phyloP scores from a whole-genome alignment of 2,797 vertebrate species.

The Gouania willdenowi region DNA sequence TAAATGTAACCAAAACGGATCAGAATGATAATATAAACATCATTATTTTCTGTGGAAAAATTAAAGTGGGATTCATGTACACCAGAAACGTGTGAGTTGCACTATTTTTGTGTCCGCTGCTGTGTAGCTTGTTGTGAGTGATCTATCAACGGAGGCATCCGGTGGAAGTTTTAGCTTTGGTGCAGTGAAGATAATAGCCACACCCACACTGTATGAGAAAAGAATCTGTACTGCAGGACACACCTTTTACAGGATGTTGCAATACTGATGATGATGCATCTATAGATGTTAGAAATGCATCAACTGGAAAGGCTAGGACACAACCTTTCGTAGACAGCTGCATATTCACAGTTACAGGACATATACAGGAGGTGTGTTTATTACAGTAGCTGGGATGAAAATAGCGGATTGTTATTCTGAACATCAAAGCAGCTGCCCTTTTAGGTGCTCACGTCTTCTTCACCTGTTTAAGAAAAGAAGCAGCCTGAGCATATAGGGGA shows the following conservation, averaged over 20 bases:
- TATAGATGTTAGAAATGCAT: conserved; percentile 18
- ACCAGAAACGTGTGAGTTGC: conserved; percentile 67
- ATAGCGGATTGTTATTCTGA: conserved; percentile 33
- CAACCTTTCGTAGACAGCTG: neutral
- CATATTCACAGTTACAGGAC: conserved; percentile 1
- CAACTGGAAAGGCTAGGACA: conserved; percentile 6
- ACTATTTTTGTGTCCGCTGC: conserved; percentile 61
- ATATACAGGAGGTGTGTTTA: conserved; percentile 18
- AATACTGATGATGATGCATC: conserved; percentile 29
- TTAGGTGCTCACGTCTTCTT: conserved; percentile 26
- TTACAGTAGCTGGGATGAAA: conserved; percentile 15
- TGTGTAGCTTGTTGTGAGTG: conserved; percentile 25
- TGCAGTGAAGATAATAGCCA: conserved; percentile 69
- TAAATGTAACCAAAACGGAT: conserved; percentile 69
- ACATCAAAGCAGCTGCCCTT: conserved; percentile 41
- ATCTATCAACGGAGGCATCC: conserved; percentile 30
- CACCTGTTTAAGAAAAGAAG: conserved; percentile 35
- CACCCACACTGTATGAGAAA: conserved; percentile 48
- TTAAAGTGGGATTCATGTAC: conserved; percentile 75
- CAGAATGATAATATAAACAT: conserved; percentile 34
- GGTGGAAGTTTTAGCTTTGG: conserved; percentile 55
- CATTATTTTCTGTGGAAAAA: conserved; percentile 65
- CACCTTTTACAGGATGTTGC: conserved; percentile 56
- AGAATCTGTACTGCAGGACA: conserved; percentile 47
- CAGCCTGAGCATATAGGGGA: conserved; percentile 20